These are phyloP conservation scores for Stomatorhinus walkeri DNA, from an alignment of 2,797 vertebrate species.

Conservation along the genomic window DNA sequence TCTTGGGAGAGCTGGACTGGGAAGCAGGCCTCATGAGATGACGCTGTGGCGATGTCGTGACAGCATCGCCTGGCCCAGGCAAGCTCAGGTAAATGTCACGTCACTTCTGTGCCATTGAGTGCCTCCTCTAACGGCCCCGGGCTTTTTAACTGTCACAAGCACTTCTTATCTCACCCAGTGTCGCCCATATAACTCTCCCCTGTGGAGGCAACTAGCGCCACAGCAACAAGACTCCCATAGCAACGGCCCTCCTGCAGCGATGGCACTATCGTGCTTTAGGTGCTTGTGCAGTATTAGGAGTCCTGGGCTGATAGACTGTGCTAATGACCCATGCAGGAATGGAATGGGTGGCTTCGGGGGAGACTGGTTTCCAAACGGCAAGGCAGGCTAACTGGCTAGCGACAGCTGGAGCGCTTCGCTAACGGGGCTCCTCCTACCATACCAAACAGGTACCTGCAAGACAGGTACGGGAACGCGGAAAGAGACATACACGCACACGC, in stretches of 20 bases:
- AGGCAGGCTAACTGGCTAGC: not conserved
- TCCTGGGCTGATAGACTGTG: slow-evolving; percentile 14
- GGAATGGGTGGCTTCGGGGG: slow-evolving; percentile 36
- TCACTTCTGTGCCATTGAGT: not conserved
- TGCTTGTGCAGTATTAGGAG: slow-evolving; percentile 35
- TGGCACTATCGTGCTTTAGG: not conserved
- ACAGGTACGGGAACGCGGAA: not conserved
- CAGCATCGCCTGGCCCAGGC: not conserved
- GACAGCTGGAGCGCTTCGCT: slow-evolving; percentile 6
- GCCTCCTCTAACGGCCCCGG: not conserved
- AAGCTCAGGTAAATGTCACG: not conserved
- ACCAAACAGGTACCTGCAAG: not conserved
- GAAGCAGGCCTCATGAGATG: not conserved
- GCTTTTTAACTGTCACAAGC: not conserved
- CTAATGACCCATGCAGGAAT: slow-evolving; percentile 46
- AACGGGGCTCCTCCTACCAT: not conserved
- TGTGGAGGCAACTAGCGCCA: not conserved
- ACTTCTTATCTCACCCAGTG: not conserved
- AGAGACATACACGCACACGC: not conserved
- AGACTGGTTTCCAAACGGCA: slow-evolving; percentile 1
- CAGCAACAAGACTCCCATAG: not conserved
- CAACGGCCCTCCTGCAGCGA: not conserved
- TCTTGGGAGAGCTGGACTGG: not conserved
- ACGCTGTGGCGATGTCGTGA: not conserved
- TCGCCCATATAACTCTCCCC: not conserved